Conservation (phyloP, 2,797 vertebrate species). For the Malacoctenus gilli region DNA sequence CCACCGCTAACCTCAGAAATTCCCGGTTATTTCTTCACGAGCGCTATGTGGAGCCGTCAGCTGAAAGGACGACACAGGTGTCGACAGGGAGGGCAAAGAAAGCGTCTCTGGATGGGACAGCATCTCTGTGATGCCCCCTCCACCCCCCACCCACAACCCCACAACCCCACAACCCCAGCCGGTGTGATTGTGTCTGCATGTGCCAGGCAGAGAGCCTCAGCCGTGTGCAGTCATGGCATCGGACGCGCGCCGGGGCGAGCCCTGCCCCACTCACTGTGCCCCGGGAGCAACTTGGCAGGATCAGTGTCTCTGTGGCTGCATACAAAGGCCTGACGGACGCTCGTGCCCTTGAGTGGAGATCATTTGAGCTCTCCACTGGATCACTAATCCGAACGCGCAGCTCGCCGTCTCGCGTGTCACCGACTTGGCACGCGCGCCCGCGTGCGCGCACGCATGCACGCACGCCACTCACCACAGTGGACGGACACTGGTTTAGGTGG, state of each 20-base stretch:
- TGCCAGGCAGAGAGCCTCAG: slow-evolving; percentile 77
- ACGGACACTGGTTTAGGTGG: slow-evolving; percentile 46
- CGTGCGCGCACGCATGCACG: slow-evolving; percentile 18
- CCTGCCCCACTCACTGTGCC: slow-evolving; percentile 50
- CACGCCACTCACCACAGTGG: slow-evolving; percentile 22
- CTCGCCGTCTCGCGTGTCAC: slow-evolving; percentile 35
- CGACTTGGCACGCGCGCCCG: slow-evolving; percentile 21
- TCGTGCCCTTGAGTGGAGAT: slow-evolving; percentile 77
- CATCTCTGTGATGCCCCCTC: slow-evolving; percentile 12
- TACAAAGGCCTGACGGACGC: slow-evolving; percentile 58
- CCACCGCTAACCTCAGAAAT: slow-evolving; percentile 29
- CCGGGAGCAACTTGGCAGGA: slow-evolving; percentile 70
- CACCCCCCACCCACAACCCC: no score
- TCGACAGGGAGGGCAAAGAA: slow-evolving; percentile 27
- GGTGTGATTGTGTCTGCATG: slow-evolving; percentile 62
- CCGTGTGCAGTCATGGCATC: slow-evolving; percentile 44
- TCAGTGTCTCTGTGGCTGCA: slow-evolving; percentile 72
- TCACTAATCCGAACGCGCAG: slow-evolving; percentile 64
- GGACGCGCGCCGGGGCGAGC: slow-evolving; percentile 40
- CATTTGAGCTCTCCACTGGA: slow-evolving; percentile 70
- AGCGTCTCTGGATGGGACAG: slow-evolving; percentile 86
- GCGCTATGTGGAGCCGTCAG: slow-evolving; percentile 8
- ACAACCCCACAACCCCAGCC: no score
- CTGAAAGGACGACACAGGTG: slow-evolving; percentile 63
- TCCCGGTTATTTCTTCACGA: slow-evolving; percentile 13